Conservation (phyloP, 2,113 vertebrate genomes). For the Zingel zingel region DNA sequence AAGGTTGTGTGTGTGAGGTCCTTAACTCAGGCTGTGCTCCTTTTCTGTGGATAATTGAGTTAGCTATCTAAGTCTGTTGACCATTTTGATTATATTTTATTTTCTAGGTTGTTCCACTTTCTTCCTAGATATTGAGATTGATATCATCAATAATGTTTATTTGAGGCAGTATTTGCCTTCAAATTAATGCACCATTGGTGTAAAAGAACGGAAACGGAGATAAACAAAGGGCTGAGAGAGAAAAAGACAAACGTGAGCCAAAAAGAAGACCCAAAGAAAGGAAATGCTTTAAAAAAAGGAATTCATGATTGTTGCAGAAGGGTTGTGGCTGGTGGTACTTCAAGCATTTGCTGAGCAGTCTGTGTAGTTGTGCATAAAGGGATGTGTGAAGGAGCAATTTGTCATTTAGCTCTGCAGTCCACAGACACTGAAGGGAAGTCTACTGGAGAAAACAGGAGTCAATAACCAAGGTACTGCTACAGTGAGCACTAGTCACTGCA, state of each 20-base stretch:
- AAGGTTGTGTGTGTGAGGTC: background rate
- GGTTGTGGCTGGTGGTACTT: conserved; percentile 7
- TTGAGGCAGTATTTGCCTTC: conserved; percentile 1
- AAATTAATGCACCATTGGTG: background rate
- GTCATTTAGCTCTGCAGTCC: conserved; percentile 70
- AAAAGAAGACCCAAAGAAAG: background rate
- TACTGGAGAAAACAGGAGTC: conserved; percentile 59
- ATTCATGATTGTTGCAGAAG: conserved; percentile 27
- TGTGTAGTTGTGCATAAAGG: conserved; percentile 51
- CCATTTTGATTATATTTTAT: background rate
- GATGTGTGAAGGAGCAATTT: conserved; percentile 67
- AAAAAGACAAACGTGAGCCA: background rate
- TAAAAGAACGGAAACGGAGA: background rate
- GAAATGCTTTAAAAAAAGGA: background rate
- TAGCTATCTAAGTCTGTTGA: background rate
- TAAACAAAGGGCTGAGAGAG: background rate
- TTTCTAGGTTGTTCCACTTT: background rate
- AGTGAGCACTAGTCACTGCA: conserved; percentile 54
- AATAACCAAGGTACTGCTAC: conserved; percentile 54
- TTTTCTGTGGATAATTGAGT: background rate
- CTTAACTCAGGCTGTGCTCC: background rate
- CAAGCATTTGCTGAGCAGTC: conserved; percentile 26
- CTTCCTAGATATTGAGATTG: background rate
- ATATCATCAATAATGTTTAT: background rate
- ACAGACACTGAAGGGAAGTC: conserved; percentile 59